phyloP scores from a whole-genome alignment of 2,113 vertebrate genomes.

The Ictalurus punctatus region DNA sequence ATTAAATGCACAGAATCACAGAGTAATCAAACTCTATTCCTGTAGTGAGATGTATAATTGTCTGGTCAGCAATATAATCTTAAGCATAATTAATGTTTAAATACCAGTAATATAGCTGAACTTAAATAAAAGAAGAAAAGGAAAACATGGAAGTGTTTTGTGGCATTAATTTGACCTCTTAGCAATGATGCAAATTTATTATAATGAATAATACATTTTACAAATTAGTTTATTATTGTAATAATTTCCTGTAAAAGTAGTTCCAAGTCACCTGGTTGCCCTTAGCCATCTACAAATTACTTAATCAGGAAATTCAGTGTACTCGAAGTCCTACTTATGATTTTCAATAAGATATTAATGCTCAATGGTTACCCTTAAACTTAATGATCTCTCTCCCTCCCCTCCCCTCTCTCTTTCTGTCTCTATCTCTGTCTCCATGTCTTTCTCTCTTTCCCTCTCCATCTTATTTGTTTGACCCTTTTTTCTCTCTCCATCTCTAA shows the following conservation, averaged over 20 bases:
- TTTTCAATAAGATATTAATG: background rate
- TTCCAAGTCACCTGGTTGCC: background rate
- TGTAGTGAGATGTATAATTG: background rate
- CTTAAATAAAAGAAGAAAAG: background rate
- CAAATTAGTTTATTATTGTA: background rate
- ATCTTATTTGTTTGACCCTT: background rate
- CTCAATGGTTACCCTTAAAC: background rate
- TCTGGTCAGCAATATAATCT: background rate
- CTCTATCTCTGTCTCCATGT: background rate
- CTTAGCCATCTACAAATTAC: background rate
- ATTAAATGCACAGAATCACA: background rate
- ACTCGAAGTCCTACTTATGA: background rate
- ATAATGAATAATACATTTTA: background rate
- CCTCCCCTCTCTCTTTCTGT: background rate
- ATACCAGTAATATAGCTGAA: background rate
- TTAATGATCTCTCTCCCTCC: background rate
- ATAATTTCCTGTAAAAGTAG: background rate
- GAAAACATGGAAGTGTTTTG: background rate
- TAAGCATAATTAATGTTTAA: background rate
- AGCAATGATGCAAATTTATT: background rate
- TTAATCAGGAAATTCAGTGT: background rate
- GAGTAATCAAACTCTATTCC: background rate
- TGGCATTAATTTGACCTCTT: background rate
- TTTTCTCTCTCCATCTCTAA: conserved; percentile 39
- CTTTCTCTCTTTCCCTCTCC: background rate